These are phyloP conservation scores for Nesoenas mayeri DNA, from an alignment of 2,113 vertebrate genomes.

Conservation along the genomic window DNA sequence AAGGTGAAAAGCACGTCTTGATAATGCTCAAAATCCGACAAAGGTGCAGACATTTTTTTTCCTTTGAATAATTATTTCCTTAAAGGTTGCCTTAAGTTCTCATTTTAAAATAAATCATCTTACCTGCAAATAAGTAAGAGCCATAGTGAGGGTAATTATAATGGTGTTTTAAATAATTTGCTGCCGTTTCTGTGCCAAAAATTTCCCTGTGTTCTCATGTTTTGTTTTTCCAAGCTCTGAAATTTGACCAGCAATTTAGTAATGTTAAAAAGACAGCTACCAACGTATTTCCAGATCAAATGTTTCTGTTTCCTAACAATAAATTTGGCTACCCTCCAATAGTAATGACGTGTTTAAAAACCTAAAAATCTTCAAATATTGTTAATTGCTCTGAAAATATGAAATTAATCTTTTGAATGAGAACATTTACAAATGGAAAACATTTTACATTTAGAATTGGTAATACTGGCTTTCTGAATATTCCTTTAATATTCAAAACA, in stretches of 20 bases:
- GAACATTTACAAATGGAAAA: constrained; percentile 3
- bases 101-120: constrained; percentile 54
- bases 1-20: not conserved
- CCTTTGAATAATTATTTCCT: not conserved
- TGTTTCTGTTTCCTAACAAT: constrained; percentile 53
- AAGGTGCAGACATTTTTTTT: not conserved
- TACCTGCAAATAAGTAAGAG: constrained; percentile 41
- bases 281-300: constrained; percentile 41
- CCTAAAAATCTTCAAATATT: constrained; percentile 31
- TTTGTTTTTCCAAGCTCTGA: constrained; percentile 56
- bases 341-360: constrained; percentile 37
- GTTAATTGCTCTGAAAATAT: constrained; percentile 41
- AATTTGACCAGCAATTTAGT: constrained; percentile 58
- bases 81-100: constrained; percentile 36
- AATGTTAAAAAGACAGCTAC: constrained; percentile 40
- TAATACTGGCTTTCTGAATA: constrained; percentile 11
- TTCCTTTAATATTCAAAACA: constrained; percentile 24
- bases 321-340: constrained; percentile 33
- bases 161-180: constrained; percentile 65
- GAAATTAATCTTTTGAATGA: constrained; percentile 7
- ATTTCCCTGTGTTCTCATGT: constrained; percentile 20
- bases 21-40: not conserved
- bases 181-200: constrained; percentile 64
- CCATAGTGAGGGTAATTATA: constrained; percentile 68
- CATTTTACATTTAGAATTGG: not conserved